Base-by-base conservation (phyloP, 2,797 vertebrate genomes). In the Bradypodion ventrale region DNA sequence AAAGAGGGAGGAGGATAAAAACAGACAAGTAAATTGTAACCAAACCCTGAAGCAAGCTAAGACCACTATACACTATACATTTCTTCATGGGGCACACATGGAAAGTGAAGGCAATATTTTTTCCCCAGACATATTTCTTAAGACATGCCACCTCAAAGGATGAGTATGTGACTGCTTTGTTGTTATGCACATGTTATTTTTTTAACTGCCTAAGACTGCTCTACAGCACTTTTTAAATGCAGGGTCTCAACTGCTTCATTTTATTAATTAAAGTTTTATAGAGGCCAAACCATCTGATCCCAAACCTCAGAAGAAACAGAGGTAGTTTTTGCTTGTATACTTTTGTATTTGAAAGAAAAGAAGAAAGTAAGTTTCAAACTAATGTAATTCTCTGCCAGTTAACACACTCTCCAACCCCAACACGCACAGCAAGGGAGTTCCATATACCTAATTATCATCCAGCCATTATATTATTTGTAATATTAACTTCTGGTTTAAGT, bases 121-220 rank as follows among this genome's bases (percentile, higher is more conserved):
- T 70, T n/a, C n/a, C n/a, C 82, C 87, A 89, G 87, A 83, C 84
- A 90, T 92, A 92, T 93, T 92, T 93, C 92, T 93, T 88, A 89
- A 92, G 92, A 88, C 89, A 91, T 82, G 87, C 87, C 21, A 88
- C 82, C 91, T 92, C 91, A 83, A 93, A 93, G 87, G 82, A 84
- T 90, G 90, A 93, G 91, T 92, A 90, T 91, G 84, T 83, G 75
- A 85, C 91, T 91, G 83, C 90, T 92, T 72, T 83, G 91, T 93
- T 90, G 89, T 89, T 93, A 89, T 89, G 78, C 87, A 83, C 87
- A 90, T 91, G 91, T 87, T 91, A 92, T 84, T 92, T 92, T 90
- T 88, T 60, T 25, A 37, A 29, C 78, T 37, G 13, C 87, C 88
- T 91, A 86, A 83, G 72, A 65, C 0, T 91, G 81, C 75, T 84